Base-by-base conservation (phyloP, 2,888 invertebrate species). In the Eupithecia pulchellata region DNA sequence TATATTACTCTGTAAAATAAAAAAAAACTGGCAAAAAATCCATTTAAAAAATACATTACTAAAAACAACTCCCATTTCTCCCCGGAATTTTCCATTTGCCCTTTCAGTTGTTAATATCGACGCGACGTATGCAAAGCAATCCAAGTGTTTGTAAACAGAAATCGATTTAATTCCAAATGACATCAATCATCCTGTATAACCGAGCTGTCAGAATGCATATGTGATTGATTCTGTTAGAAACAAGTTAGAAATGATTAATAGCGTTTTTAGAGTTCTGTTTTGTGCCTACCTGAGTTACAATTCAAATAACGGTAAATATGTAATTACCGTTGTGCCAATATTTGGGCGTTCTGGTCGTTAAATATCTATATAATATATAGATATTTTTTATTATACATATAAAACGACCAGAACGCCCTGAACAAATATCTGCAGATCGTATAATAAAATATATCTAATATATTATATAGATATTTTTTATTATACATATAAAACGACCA, bases 111-210 rank as follows among this genome's bases (percentile, higher is more conserved):
- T 61, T 47, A 63, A 66, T 64, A 58, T 66, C 52, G 36, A n/a
- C n/a, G n/a, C n/a, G n/a, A n/a, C n/a, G 27, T 20, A 13, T 60
- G 20, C 13, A 36, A 71, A 25, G 58, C 71, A 71, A 68, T 68
- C 32, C 39, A n/a, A n/a, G n/a, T 68, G 71, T 67, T 71, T 68
- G 71, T 68, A 64, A 71, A 68, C 52, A 55, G 64, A 39, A 64
- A 57, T 30, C 64, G 55, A 68, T 71, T 68, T 64, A 52, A 71
- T 67, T 67, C 52, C 47, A 64, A 57, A 64, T 36, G 64, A 32
- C 71, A 68, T 71, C 67, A 68, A 71, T 71, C 71, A 71, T 39
- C 3, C 71, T 47, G 55, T 25, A 32, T 64, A 42, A 63, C 63
- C 0, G 47, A 11, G 27, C 14, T 17, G 66, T 63, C 62, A 64